Percentiles rank a stretch among this genome's conserved stretches.
Conservation (phyloP, 2,113 vertebrate species). For the Rhegmatorhina hoffmannsi region DNA sequence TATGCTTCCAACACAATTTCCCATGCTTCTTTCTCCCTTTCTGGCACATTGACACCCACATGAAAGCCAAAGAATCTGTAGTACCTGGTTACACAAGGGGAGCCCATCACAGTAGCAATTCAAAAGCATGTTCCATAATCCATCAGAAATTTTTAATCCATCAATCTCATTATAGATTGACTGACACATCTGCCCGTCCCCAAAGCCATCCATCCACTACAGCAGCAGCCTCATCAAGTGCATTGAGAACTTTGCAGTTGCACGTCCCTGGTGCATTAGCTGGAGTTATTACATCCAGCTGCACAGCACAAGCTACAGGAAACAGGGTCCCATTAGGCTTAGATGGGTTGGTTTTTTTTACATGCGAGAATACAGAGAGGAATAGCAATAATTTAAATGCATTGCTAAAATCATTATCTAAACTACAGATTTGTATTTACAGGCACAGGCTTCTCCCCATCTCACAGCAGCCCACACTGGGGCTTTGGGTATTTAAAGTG, state of each 20-base stretch:
- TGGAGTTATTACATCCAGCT: background rate
- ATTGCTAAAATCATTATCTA: background rate
- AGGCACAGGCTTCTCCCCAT: background rate
- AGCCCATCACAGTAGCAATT: background rate
- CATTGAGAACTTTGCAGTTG: background rate
- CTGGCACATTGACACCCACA: background rate
- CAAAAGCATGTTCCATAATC: background rate
- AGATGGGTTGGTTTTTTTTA: background rate
- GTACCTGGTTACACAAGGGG: background rate
- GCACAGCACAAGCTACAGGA: background rate
- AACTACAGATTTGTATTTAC: background rate
- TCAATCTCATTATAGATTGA: background rate
- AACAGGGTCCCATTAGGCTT: background rate
- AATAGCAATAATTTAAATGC: background rate
- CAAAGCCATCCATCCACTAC: background rate
- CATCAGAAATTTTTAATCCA: background rate
- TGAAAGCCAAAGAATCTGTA: background rate
- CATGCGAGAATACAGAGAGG: background rate
- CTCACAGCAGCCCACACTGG: background rate
- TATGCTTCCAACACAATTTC: background rate
- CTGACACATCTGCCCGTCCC: background rate
- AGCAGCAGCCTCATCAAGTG: background rate
- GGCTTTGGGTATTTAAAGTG: rapidly evolving
- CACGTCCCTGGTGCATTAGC: background rate
- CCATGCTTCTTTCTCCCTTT: background rate